A percentile compares a stretch with the other conserved stretches of the same genome.
Evolutionary conservation across 2,797 vertebrate genomes (phyloP).

Genomic region (Gastrophryne carolinensis): DNA sequence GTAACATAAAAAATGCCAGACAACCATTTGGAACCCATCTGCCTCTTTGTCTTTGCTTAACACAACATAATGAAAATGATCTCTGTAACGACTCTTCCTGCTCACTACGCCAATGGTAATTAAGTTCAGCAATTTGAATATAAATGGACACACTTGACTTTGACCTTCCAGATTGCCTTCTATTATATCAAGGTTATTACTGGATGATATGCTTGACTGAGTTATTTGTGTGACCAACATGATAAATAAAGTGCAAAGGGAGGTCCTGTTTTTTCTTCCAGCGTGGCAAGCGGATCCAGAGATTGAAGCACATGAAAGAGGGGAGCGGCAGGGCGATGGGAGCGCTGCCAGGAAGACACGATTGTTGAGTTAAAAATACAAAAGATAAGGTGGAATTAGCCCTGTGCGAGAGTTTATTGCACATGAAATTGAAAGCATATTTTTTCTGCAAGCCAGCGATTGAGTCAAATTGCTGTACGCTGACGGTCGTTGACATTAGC

Average conservation of each 20-base stretch:
- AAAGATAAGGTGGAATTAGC: constrained; percentile 41
- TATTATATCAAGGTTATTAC: background rate
- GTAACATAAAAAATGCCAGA: no score
- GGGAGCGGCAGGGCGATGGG: background rate
- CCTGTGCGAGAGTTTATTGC: constrained; percentile 44
- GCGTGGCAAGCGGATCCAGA: background rate
- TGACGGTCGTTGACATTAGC: constrained; percentile 28
- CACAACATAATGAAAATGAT: background rate
- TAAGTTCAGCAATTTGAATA: background rate
- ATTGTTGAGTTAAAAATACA: constrained; percentile 41
- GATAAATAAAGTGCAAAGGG: constrained; percentile 1
- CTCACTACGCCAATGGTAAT: background rate
- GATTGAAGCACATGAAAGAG: constrained; percentile 2
- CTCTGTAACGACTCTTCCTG: background rate
- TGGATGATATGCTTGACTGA: constrained; percentile 3
- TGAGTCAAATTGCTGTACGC: constrained; percentile 29
- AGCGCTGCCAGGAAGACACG: background rate
- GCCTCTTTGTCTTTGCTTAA: no score
- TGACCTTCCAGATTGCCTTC: constrained; percentile 1
- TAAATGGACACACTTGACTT: background rate
- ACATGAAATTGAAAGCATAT: constrained; percentile 52
- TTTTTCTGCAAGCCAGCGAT: constrained; percentile 38
- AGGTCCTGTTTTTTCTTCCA: constrained; percentile 15
- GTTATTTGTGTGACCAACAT: background rate
- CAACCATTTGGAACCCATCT: no score